These are phyloP conservation scores for Chloromyia formosa DNA, from an alignment of 2,888 invertebrate species.

Conservation along the genomic window DNA sequence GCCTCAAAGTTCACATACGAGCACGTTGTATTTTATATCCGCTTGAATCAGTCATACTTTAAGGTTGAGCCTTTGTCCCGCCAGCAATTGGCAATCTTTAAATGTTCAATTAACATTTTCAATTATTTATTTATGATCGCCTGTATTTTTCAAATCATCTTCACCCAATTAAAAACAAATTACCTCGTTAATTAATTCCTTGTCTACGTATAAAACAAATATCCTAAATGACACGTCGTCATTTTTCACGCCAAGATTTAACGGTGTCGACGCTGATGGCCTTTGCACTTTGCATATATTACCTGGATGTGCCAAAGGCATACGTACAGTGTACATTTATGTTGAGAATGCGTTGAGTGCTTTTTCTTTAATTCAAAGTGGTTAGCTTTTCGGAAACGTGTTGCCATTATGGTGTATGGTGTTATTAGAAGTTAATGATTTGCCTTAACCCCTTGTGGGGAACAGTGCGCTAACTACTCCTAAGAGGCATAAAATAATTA, in stretches of 20 bases:
- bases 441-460: too few relatives aligned
- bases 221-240: constrained; percentile 10
- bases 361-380: too few relatives aligned
- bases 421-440: too few relatives aligned
- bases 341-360: too few relatives aligned
- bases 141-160: constrained; percentile 35
- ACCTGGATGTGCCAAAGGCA: not conserved
- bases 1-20: too few relatives aligned
- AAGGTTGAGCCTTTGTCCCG: too few relatives aligned
- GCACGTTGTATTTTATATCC: too few relatives aligned
- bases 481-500: too few relatives aligned
- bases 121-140: constrained; percentile 14
- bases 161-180: constrained; percentile 41
- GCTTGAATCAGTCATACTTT: too few relatives aligned
- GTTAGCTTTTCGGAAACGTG: too few relatives aligned
- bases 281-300: constrained; percentile 31
- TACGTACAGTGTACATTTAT: not conserved
- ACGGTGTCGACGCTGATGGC: constrained; percentile 35
- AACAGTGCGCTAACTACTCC: too few relatives aligned
- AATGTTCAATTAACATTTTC: constrained; percentile 37
- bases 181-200: constrained; percentile 37
- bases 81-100: constrained; percentile 13
- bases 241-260: constrained; percentile 39
- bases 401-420: too few relatives aligned
- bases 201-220: constrained; percentile 15